Evolutionary conservation across 2,888 invertebrate species (phyloP).

Genomic region (Poecilobothrus nobilitatus): DNA sequence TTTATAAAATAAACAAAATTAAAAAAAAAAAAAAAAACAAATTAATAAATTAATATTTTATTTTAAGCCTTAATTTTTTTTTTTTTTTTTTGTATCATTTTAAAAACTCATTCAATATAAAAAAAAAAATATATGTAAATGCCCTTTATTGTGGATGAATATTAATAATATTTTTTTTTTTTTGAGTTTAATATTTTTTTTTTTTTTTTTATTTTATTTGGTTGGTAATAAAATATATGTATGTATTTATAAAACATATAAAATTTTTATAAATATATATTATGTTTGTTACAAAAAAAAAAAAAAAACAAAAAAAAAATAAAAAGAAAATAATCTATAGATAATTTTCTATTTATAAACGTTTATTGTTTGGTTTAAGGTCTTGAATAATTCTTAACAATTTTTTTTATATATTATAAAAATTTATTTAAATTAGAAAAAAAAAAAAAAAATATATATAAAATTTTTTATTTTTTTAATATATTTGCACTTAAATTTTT

Average conservation of each 20-base stretch:
- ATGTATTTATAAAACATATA: neutral
- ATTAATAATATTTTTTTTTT: neutral
- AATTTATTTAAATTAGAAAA: neutral
- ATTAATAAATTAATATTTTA: too few species aligned
- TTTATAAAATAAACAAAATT: too few species aligned
- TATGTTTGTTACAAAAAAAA: neutral
- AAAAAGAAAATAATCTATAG: too few species aligned
- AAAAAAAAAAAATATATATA: too few species aligned
- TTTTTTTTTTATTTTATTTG: neutral
- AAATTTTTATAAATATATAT: neutral
- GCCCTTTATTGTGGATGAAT: too few species aligned
- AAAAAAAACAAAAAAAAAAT: neutral
- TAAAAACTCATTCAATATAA: too few species aligned
- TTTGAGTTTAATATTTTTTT: neutral
- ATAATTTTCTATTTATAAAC: neutral
- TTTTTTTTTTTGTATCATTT: too few species aligned
- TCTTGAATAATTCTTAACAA: neutral
- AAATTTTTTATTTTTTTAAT: too few species aligned
- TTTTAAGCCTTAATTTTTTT: too few species aligned
- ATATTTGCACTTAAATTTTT: too few species aligned
- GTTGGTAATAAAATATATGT: neutral
- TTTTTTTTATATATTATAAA: neutral
- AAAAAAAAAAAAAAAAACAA: too few species aligned
- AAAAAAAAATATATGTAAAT: too few species aligned
- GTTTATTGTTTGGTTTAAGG: conserved; percentile 4